Base-by-base conservation (phyloP, 2,797 vertebrate species). In the Enoplosus armatus region DNA sequence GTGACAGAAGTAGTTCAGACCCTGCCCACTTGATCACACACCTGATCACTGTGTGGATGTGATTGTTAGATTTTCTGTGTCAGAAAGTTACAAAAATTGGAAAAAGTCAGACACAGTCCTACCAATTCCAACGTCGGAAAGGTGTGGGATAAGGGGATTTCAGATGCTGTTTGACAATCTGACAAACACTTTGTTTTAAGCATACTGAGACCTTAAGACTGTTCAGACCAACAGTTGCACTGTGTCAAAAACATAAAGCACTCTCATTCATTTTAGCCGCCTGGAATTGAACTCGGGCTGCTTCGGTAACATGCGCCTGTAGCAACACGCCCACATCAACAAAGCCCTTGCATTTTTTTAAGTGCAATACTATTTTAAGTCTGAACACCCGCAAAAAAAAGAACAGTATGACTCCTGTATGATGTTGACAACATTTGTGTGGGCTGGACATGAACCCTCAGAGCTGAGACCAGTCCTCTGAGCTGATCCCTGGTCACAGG, bases 381-480 rank as follows among this genome's bases (percentile, higher is more conserved):
- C 27, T 29, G 27, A 50, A 51, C 27, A 51, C 35, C 50, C 8
- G 6, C 16, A 31, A 41, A 41, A 61, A 22, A 61, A 75, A 74
- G 59, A 68, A 43, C 62, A 73, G 35, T 4, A 15, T 33, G 61
- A 45, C 70, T 53, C 16, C 54, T 43, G n/a, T n/a, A 50, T 74
- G 65, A 51, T 33, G 22, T 73, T 50, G 5, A 64, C 37, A 68
- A 31, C 35, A 7, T 73, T 4, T 64, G 33, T 79, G 73, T 70
- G 71, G 71, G 48, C 39, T 67, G 37, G 64, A 60, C n/a, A 15
- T 18, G 35, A 65, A 39, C 60, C 39, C 27, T 48, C 50, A 43
- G 35, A 58, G 65, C 20, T 48, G 31, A 54, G 51, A 48, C 11
- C 35, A 54, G 53, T 10, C 66, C 7, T 43, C 70, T 33, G 64